Evolutionary conservation across 2,797 vertebrate genomes (phyloP), one percentile per base, ranked within the genome.

Genomic region (Myotis daubentonii): DNA sequence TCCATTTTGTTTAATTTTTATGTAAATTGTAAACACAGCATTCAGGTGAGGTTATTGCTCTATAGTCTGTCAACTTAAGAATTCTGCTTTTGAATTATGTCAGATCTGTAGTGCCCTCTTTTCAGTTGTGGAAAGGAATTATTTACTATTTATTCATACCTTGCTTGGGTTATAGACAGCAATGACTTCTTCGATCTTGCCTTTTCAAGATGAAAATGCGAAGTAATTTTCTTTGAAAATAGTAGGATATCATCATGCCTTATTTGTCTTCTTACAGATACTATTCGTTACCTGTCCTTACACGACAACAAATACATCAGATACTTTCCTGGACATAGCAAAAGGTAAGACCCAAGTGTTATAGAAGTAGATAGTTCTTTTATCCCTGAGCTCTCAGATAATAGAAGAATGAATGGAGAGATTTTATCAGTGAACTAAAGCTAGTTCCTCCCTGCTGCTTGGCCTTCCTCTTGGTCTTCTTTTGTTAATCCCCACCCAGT

Each of bases 281-380:
- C 99, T 36, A 99, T 99, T 97, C 98, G 99, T 87, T 99, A 99
- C 98, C 98, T 99, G 95, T 99, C 99, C 30, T 99, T 99, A 83
- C 99, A 99, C 66, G 99, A 99, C 98, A 99, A 99, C 98, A 99
- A 99, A 98, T 99, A 99, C 94, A 99, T 99, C 96, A 99, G 99
- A 55, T 99, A 99, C 97, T 99, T 99, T 97, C 99, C 99, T 0
- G 99, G 99, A 41, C 99, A 99, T 95, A 99, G 98, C 97, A 99
- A 99, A 98, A 99, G 99, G 99, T 99, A 97, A 99, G 98, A 4
- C 20, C 44, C 38, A 70, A 28, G 22, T 89, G 23, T 83, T 80
- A 3, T 0, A 75, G 74, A 80, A 78, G 17, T 84, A 76, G 70
- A 33, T 75, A 51, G 17, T 74, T 92, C n/a, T 84, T 92, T 89